Conservation (phyloP, 1,140 invertebrate genomes). For the Polypedilum vanderplanki region DNA sequence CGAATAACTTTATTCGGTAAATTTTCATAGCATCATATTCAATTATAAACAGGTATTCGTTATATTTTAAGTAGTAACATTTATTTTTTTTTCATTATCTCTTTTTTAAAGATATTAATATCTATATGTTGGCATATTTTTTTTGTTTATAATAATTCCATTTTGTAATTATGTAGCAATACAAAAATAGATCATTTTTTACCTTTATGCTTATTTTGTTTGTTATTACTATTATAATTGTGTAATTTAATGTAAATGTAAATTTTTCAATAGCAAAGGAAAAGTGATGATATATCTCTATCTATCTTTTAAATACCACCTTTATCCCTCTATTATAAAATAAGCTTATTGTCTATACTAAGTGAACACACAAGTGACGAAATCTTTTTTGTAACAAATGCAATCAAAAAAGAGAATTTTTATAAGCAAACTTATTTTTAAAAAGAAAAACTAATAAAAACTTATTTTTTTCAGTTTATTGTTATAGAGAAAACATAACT, state of each 20-base stretch:
- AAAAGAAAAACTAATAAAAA: background rate
- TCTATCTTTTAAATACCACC: no score
- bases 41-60: constrained; percentile 19
- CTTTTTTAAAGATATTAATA: background rate
- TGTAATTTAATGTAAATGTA: no score
- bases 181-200: background rate
- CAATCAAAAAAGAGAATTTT: background rate
- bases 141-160: background rate
- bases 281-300: background rate
- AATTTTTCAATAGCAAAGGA: background rate
- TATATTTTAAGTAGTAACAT: constrained; percentile 16
- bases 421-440: background rate
- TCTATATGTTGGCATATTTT: background rate
- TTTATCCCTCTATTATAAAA: no score
- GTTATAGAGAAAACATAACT: constrained; percentile 37
- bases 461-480: constrained; percentile 36
- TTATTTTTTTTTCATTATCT: background rate
- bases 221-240: no score
- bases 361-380: background rate
- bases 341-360: background rate
- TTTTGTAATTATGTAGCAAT: background rate
- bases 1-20: constrained; percentile 10
- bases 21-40: constrained; percentile 18
- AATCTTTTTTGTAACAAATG: constrained; percentile 13
- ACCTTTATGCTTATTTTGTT: no score